Conservation (phyloP, 2,113 vertebrate species). For the Hucho hucho region DNA sequence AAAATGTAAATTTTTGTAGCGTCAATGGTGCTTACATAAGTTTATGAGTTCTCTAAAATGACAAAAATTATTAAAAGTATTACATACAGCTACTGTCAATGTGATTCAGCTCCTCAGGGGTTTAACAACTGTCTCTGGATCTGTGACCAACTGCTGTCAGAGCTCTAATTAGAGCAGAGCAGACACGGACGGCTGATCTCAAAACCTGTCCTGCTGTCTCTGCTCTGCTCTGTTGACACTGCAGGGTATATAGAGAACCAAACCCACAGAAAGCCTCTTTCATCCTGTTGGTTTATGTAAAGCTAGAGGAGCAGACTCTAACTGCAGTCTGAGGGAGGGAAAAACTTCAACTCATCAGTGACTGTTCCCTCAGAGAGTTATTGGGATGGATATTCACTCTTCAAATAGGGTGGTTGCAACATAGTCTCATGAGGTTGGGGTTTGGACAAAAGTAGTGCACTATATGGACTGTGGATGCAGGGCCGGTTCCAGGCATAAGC, state of each 20-base stretch:
- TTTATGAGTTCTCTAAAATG: too few relatives aligned
- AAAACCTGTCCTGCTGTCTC: not conserved
- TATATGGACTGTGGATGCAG: not conserved
- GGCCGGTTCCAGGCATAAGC: too few relatives aligned
- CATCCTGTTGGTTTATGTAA: not conserved
- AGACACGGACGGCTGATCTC: not conserved
- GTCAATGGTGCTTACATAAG: too few relatives aligned
- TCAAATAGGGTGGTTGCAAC: too few relatives aligned
- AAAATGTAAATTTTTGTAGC: too few relatives aligned
- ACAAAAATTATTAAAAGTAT: too few relatives aligned
- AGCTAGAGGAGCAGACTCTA: not conserved
- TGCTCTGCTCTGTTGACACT: not conserved
- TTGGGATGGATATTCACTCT: not conserved
- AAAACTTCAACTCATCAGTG: too few relatives aligned
- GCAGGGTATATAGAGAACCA: not conserved
- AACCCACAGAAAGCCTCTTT: not conserved
- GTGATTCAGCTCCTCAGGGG: not conserved
- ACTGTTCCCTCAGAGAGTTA: not conserved
- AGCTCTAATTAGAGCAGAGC: not conserved
- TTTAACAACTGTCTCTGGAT: constrained; percentile 3
- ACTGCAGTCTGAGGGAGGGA: not conserved
- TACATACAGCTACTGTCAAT: too few relatives aligned
- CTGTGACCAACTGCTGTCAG: not conserved
- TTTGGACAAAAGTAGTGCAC: not conserved
- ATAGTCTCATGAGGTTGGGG: too few relatives aligned